Conservation (phyloP, 2,113 vertebrate species). For the Eulemur macaco region DNA sequence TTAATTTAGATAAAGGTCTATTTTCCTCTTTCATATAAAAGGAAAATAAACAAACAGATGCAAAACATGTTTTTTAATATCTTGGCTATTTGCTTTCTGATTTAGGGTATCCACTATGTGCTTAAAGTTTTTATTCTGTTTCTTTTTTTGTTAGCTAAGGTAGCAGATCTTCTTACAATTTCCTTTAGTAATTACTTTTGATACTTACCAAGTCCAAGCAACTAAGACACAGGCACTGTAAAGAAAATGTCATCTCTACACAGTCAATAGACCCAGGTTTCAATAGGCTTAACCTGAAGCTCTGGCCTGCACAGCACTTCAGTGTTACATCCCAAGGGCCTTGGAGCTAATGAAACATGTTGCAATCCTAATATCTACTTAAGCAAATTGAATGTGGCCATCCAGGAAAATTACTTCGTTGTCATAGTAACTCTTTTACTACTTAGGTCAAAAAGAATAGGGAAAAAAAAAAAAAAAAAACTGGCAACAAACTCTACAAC, state of each 20-base stretch:
- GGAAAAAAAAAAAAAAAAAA: background rate
- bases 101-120: constrained; percentile 37
- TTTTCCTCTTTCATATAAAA: constrained; percentile 59
- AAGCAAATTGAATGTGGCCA: constrained; percentile 70
- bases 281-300: constrained; percentile 56
- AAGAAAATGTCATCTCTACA: constrained; percentile 55
- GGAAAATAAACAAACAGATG: constrained; percentile 73
- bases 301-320: background rate
- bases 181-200: constrained; percentile 65
- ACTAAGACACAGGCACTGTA: constrained; percentile 5
- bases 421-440: constrained; percentile 73
- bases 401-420: constrained; percentile 65
- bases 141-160: constrained; percentile 65
- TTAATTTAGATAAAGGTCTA: constrained; percentile 75
- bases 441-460: constrained; percentile 60
- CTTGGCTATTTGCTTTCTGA: constrained; percentile 75
- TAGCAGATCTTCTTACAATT: constrained; percentile 67
- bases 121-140: constrained; percentile 50
- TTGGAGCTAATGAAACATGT: constrained; percentile 65
- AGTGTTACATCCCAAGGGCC: constrained; percentile 48
- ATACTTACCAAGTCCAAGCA: constrained; percentile 56
- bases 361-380: constrained; percentile 68
- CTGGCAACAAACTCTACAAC: constrained; percentile 28
- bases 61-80: constrained; percentile 70
- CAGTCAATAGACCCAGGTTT: constrained; percentile 44